Evolutionary conservation across 30 jellyfish, hydroid and myxozoan genomes (phyloP), one percentile per base, ranked within the genome.

Genomic region (Morbakka virulenta): DNA sequence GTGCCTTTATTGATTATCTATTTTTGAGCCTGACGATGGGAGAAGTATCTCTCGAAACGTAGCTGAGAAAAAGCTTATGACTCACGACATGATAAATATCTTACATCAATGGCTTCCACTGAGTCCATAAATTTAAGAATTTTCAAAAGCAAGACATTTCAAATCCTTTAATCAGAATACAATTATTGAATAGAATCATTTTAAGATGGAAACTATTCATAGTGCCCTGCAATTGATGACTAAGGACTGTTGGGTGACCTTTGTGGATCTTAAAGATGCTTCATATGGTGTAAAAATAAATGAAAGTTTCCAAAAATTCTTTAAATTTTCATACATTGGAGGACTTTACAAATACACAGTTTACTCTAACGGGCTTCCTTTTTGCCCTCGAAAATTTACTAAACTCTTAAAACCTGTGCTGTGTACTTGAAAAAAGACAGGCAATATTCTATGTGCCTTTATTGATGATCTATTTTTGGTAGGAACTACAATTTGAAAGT

Each of bases 181-280:
- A 9, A 62, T 1, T 62, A 64, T 82, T 69, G 75, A 27, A n/a
- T 53, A 82, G 27, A 48, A n/a, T 41, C 86, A 70, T 61, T 82
- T 82, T 29, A 82, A 82, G 33, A 82, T 57, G 94, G 87, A 82
- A 28, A 69, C 74, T 1, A 62, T 82, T 21, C 81, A 62, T 4
- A 2, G 17, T 35, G 51, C 65, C 23, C 57, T 82, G 1, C 6
- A 31, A 1, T 2, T 82, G 64, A 53, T 61, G 1, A 82, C 87
- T 1, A 80, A 80, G 35, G 29, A 31, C 25, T 67, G 78, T 61
- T 70, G 87, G 87, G 72, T 83, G 88, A 78, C 89, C 0, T 72
- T 83, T 35, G 25, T 73, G 21, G 95, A 83, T 35, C 47, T 83
- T 1, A 83, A 82, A 48, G 84, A 73, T 62, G 89, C 95, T 0